Evolutionary conservation across 1,140 invertebrate species (phyloP).

Genomic region (Camponotus pennsylvanicus): DNA sequence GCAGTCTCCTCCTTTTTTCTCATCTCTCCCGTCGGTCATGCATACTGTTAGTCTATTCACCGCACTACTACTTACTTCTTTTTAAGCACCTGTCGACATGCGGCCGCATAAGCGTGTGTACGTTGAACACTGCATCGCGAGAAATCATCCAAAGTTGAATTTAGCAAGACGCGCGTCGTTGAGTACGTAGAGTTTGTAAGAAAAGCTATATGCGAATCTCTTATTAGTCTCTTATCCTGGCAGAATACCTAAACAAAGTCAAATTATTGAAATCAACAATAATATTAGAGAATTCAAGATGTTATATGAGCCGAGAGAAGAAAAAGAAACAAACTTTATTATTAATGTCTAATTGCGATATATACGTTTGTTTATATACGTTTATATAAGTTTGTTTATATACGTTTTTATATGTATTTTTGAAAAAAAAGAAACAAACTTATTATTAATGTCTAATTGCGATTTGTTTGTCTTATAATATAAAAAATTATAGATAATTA

Average conservation of each 20-base stretch:
- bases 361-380: no score
- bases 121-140: constrained; percentile 11
- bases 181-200: constrained; percentile 16
- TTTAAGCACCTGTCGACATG: constrained; percentile 54
- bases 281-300: background rate
- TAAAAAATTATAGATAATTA: background rate
- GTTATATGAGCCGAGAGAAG: background rate
- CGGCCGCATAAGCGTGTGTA: constrained; percentile 23
- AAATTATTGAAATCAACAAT: background rate
- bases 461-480: no score
- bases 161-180: background rate
- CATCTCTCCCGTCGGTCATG: background rate
- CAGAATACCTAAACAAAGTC: background rate
- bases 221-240: background rate
- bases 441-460: background rate
- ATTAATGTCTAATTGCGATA: no score
- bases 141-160: constrained; percentile 57
- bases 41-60: constrained; percentile 76
- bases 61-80: constrained; percentile 69
- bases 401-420: no score
- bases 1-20: background rate
- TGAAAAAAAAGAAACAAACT: background rate
- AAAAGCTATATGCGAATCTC: background rate
- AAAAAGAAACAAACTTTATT: no score
- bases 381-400: no score